Base-by-base conservation (phyloP, 2,888 invertebrate species). In the Entomobrya proxima region DNA sequence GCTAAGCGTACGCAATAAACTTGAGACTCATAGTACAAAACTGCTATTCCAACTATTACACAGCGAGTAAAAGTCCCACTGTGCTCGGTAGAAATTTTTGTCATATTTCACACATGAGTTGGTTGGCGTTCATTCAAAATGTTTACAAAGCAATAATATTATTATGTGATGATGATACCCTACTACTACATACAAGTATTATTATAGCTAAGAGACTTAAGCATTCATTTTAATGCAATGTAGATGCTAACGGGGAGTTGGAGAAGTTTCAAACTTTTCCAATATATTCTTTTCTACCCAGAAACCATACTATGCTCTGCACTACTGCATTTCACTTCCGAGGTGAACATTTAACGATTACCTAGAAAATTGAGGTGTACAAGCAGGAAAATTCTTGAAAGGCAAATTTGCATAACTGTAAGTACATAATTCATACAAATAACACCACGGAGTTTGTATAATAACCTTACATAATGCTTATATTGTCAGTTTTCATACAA, bases 91-190 rank as follows among this genome's bases (percentile, higher is more conserved):
- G 47, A 76, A 61, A 52, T 76, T 77, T 84, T 77, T 76, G 47
- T 84, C 83, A 84, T 84, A 84, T 84, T 84, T 84, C 77, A 84
- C 77, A 24, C 55, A 21, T 77, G 55, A 77, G 32, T 76, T 32
- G 69, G 67, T 37, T 81, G 81, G 81, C 81, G 44, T 58, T 74
- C 21, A 21, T 7, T 81, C 81, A 72, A 81, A 81, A 80, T 81
- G 61, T 81, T 55, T 52, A 52, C 18, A 69, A 52, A 37, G 40
- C 64, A 78, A 21, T 50, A 30, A 44, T 44, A 69, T 11, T 67
- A 67, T 67, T 40, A 21, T 67, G 15, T 44, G 27, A 58, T 58
- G 67, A 18, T 67, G 24, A 40, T 40, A 40, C 44, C 44, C 44
- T 40, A 11, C 15, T 40, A 40, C 15, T 40, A 15, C 15, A 11